Base-by-base conservation (phyloP, 1,140 invertebrate genomes). In the Holcopasites calliopsidis region DNA sequence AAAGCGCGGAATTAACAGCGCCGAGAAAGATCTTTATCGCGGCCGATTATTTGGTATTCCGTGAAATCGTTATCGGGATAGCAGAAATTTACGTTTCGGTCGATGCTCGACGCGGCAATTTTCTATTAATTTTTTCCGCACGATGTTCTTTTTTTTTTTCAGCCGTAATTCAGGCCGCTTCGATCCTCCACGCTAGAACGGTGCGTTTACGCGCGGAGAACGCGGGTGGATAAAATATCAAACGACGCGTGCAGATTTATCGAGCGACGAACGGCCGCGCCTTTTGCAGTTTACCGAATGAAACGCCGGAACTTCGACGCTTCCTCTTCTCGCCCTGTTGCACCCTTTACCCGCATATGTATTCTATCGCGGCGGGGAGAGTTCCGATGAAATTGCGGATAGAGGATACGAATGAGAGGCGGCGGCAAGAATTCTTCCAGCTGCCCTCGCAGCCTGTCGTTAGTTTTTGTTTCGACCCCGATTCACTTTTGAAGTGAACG, bases 361-460 rank as follows among this genome's bases (percentile, higher is more conserved):
- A 31, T 44, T 23, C 35, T 8, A 4, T 5, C 16, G 40, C 26
- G 44, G n/a, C 26, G 60, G 23, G 60, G 58, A 76, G 28, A 54
- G 62, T 62, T 54, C 31, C 55, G 49, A 62, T 55, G 74, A 62
- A 76, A 71, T 76, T 71, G 57, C 49, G 28, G 40, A 60, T n/a
- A 42, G 21, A 54, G 47, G 49, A 71, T 35, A 55, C 47, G 55
- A 70, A 60, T 42, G 55, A 44, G 31, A 33, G 35, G 40, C 5
- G n/a, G 8, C 28, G 31, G 28, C 40, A 54, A 26, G 38, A 28
- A 65, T 64, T 54, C 60, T 42, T 26, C 47, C n/a, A n/a, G 47
- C 18, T 57, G 35, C 11, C 38, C 18, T 26, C 52, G 38, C 40
- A 13, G 16, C 23, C 7, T 52, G 8, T 11, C 21, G 5, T 61